Conservation (phyloP, 2,888 invertebrate species). For the Adineta ricciae region DNA sequence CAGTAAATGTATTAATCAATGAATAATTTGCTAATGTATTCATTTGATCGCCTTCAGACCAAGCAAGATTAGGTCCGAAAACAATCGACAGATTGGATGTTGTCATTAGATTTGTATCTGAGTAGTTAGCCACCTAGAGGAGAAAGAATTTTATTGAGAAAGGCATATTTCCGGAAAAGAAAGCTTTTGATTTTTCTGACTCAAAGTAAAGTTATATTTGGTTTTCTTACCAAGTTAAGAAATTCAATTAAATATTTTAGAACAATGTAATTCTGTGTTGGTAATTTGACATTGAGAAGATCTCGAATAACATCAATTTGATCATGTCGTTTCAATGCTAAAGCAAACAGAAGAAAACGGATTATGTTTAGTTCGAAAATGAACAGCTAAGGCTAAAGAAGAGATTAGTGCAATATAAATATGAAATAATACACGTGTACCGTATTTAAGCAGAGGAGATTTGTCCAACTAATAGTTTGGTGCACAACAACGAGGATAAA, state of each 20-base stretch:
- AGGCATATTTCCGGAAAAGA: no score
- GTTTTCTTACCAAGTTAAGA: constrained; percentile 74
- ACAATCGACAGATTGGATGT: constrained; percentile 86
- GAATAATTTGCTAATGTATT: constrained; percentile 1
- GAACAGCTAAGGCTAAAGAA: not conserved
- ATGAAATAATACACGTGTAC: not conserved
- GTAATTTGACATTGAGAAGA: constrained; percentile 75
- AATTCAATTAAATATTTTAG: constrained; percentile 84
- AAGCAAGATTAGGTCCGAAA: constrained; percentile 78
- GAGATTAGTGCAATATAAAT: not conserved
- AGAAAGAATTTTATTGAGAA: not conserved
- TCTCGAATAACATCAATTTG: constrained; percentile 73
- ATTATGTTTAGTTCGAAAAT: not conserved
- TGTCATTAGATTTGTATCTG: constrained; percentile 91
- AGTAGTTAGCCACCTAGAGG: constrained; percentile 72
- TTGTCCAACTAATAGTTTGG: not conserved
- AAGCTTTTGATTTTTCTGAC: no score
- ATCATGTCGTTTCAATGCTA: constrained; percentile 70
- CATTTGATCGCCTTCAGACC: not conserved
- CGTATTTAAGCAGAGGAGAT: not conserved
- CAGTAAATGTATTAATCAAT: not conserved
- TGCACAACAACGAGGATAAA: not conserved
- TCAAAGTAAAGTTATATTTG: no score
- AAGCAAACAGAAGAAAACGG: constrained; percentile 38
- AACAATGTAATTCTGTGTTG: constrained; percentile 76